Conservation (phyloP, 2,113 vertebrate species). For the Baryphthengus martii region DNA sequence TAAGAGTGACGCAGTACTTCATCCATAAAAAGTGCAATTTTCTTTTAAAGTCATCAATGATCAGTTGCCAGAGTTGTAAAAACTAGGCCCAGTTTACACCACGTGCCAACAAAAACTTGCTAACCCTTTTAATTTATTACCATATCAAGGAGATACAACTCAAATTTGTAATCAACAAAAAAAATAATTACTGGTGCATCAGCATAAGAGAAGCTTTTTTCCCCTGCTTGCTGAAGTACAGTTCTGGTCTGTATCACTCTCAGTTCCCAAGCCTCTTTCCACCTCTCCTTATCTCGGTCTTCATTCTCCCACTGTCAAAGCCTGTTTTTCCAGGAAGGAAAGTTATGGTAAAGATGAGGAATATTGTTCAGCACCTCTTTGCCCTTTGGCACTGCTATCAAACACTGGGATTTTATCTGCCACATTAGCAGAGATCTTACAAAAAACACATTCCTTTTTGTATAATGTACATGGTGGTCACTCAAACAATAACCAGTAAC, state of each 20-base stretch:
- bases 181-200: constrained; percentile 40
- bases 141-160: not conserved
- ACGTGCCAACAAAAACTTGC: constrained; percentile 26
- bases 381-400: constrained; percentile 54
- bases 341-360: constrained; percentile 56
- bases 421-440: constrained; percentile 34
- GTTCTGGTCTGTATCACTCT: constrained; percentile 80
- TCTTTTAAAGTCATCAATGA: not conserved
- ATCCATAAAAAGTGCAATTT: not conserved
- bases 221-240: constrained; percentile 21
- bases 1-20: not conserved
- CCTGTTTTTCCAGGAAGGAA: constrained; percentile 65
- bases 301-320: constrained; percentile 72
- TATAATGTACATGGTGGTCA: constrained; percentile 72
- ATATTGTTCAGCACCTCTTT: constrained; percentile 59
- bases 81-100: not conserved
- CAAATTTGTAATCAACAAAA: constrained; percentile 40
- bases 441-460: constrained; percentile 59
- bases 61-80: not conserved
- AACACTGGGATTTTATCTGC: constrained; percentile 25
- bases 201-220: constrained; percentile 32
- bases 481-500: constrained; percentile 83
- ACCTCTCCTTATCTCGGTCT: constrained; percentile 77
- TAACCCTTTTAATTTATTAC: constrained; percentile 23
- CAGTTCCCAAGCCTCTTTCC: constrained; percentile 80